Evolutionary conservation across 1,140 invertebrate genomes (phyloP).

Genomic region (Heliothis subflexa): DNA sequence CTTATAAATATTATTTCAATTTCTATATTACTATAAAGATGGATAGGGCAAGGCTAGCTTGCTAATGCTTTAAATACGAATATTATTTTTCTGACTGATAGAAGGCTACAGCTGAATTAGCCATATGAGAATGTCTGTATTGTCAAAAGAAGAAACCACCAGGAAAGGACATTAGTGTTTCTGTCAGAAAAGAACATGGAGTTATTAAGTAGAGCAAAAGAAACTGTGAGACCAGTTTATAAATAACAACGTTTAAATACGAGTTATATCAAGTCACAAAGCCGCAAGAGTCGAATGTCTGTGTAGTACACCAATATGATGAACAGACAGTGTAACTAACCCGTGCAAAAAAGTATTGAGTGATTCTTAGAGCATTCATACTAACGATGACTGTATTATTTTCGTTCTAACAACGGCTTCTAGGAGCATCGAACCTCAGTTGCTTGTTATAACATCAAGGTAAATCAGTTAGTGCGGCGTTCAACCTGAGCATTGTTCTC

Average conservation of each 20-base stretch:
- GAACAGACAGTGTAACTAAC: too few relatives aligned
- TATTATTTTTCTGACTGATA: too few relatives aligned
- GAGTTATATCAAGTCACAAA: not conserved
- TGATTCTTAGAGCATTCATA: constrained; percentile 7
- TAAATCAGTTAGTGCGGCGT: constrained; percentile 10
- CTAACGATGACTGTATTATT: not conserved
- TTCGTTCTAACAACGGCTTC: not conserved
- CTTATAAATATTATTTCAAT: not conserved
- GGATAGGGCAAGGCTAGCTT: too few relatives aligned
- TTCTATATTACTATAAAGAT: too few relatives aligned
- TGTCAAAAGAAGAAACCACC: too few relatives aligned
- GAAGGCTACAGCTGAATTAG: too few relatives aligned
- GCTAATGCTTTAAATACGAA: too few relatives aligned
- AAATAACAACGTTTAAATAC: not conserved
- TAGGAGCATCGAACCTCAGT: not conserved
- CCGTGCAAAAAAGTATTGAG: too few relatives aligned
- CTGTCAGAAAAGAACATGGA: too few relatives aligned
- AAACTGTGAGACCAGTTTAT: not conserved
- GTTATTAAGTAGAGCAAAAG: not conserved
- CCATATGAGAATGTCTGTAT: too few relatives aligned
- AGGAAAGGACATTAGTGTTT: too few relatives aligned
- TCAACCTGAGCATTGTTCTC: constrained; percentile 6
- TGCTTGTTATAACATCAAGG: constrained; percentile 1
- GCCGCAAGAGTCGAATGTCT: constrained; percentile 14
- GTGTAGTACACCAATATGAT: not conserved